Percentiles rank a stretch among this genome's conserved stretches.
These are phyloP conservation scores for Paramormyrops kingsleyae DNA, from an alignment of 2,113 vertebrate genomes.

Conservation along the genomic window DNA sequence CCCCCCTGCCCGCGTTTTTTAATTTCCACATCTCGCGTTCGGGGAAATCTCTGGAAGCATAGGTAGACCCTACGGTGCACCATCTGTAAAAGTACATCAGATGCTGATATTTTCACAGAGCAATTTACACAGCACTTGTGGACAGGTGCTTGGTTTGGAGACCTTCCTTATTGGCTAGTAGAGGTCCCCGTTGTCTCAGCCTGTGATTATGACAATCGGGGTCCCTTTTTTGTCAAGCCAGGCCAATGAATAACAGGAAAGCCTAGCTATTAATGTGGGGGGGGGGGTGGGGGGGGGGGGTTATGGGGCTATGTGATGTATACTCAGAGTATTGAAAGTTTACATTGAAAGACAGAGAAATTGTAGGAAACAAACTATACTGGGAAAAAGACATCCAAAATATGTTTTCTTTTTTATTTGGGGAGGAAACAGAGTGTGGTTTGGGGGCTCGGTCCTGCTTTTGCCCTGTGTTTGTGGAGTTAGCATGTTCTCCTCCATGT, in stretches of 20 bases:
- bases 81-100: background rate
- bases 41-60: background rate
- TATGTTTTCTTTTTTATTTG: background rate
- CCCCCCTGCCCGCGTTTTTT: background rate
- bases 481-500: background rate
- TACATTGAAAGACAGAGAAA: background rate
- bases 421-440: background rate
- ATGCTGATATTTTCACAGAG: background rate
- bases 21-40: background rate
- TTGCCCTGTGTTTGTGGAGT: background rate
- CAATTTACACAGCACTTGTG: background rate
- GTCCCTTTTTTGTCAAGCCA: background rate
- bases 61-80: background rate
- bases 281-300: background rate
- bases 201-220: background rate
- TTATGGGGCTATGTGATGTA: background rate
- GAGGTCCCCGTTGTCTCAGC: background rate
- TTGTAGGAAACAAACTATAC: background rate
- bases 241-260: background rate
- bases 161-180: background rate
- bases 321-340: background rate
- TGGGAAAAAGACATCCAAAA: background rate
- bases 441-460: background rate
- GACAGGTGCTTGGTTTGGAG: background rate
- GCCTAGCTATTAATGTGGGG: background rate